Evolutionary conservation across 2,888 invertebrate species (phyloP).

Genomic region (Callyntrura sp.): DNA sequence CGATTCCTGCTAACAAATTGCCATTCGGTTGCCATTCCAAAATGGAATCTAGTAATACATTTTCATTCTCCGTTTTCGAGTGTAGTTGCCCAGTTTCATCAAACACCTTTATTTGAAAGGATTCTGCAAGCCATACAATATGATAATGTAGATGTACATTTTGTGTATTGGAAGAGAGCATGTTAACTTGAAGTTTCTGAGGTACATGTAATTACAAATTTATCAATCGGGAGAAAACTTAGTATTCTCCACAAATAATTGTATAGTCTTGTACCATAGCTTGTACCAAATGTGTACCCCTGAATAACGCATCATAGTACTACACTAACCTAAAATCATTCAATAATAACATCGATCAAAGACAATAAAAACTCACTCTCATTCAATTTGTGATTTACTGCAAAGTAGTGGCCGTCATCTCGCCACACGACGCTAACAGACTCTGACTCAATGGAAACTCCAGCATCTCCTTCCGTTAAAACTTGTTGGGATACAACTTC

Average conservation of each 20-base stretch:
- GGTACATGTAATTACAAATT: no score
- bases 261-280: no score
- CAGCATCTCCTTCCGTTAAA: slow-evolving; percentile 36
- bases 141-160: no score
- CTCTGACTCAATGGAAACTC: slow-evolving; percentile 3
- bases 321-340: not conserved
- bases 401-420: slow-evolving; percentile 82
- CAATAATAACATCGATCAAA: not conserved
- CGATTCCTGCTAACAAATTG: slow-evolving; percentile 78
- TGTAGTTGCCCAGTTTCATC: slow-evolving; percentile 80
- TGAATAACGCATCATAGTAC: no score
- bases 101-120: slow-evolving; percentile 77
- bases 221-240: no score
- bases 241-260: no score
- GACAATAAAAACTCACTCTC: slow-evolving; percentile 20
- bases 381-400: slow-evolving; percentile 70
- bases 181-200: no score
- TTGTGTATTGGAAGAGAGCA: no score
- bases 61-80: slow-evolving; percentile 79
- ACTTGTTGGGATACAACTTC: slow-evolving; percentile 78
- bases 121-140: no score
- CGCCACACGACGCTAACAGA: slow-evolving; percentile 77
- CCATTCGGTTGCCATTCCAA: slow-evolving; percentile 83
- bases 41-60: slow-evolving; percentile 56
- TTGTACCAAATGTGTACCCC: no score